Base-by-base conservation (phyloP, 2,888 invertebrate genomes). In the Euspilapteryx auroguttella region DNA sequence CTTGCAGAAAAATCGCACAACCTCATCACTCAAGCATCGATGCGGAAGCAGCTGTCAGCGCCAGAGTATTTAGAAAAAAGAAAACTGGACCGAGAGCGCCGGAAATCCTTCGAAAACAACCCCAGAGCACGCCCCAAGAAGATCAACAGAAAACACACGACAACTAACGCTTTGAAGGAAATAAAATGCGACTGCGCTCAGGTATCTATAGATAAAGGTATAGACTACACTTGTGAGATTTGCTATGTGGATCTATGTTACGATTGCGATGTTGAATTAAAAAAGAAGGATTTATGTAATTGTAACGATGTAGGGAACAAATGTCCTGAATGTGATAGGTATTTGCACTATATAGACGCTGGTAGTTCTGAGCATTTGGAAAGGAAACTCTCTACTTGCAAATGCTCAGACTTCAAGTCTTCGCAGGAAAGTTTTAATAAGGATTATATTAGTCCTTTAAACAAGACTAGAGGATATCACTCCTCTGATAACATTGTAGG, bases 41-140 rank as follows among this genome's bases (percentile, higher is more conserved):
- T 86, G 49, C 82, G 87, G 35, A 86, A 87, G 42, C 87, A 87
- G 42, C 79, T 87, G 29, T 87, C 89, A 14, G 92, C 93, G 0
- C 94, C 94, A 0, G 93, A 94, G 41, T 95, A 95, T 57, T 73
- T 94, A 33, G 94, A 95, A 52, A 85, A 89, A 39, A 78, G 94
- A 14, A 89, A 90, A 50, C 77, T 86, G 29, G 86, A 86, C 41
- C 73, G 84, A 27, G 85, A 86, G 28, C 78, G 86, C 44, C 59
- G 83, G 38, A 82, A 82, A 47, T 80, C 83, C 2, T 75, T 69
- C 29, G 84, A 85, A 49, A 80, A 79, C 28, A 80, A 81, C 25
- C 55, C 79, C 24, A 57, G 81, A 42, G 78, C 78, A 8, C 71
- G 83, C 37, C 56, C 83, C 6, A 79, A 83, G 43, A 83, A 82